phyloP scores from a whole-genome alignment of 1,140 invertebrate genomes.

The Drosophila takahashii region DNA sequence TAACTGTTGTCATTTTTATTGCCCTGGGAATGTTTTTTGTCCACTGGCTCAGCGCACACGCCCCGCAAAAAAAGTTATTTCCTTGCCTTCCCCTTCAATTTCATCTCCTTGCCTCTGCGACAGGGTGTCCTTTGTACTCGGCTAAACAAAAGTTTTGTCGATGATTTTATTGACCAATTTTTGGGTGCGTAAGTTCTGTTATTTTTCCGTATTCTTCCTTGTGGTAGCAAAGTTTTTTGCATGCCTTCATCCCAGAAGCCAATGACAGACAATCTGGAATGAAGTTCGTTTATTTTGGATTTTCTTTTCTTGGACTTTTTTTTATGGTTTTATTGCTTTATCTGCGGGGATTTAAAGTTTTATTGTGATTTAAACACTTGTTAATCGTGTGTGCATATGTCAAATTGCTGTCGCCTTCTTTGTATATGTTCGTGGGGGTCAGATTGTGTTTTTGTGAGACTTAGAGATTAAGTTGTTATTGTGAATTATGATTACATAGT shows the following conservation, averaged over 20 bases:
- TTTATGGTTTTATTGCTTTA: constrained; percentile 76
- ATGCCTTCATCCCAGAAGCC: constrained; percentile 46
- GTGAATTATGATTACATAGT: constrained; percentile 5
- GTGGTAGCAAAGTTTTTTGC: constrained; percentile 61
- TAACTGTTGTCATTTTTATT: constrained; percentile 84
- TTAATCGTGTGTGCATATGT: constrained; percentile 80
- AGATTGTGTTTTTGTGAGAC: constrained; percentile 3
- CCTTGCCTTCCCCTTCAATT: constrained; percentile 19
- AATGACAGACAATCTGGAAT: constrained; percentile 46
- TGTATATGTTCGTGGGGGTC: constrained; percentile 38
- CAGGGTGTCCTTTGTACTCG: constrained; percentile 75
- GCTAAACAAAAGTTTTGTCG: constrained; percentile 76
- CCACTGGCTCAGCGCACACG: constrained; percentile 65
- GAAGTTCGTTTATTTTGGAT: constrained; percentile 51
- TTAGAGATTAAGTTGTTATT: constrained; percentile 47
- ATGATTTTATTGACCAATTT: constrained; percentile 84
- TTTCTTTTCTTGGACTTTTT: constrained; percentile 52
- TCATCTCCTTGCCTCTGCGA: constrained; percentile 19
- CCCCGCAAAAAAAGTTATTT: constrained; percentile 49
- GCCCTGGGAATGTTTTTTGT: constrained; percentile 81
- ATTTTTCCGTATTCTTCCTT: constrained; percentile 29
- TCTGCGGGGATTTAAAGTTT: constrained; percentile 80
- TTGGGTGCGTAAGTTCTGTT: constrained; percentile 74
- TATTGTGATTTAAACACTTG: constrained; percentile 84
- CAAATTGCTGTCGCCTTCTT: constrained; percentile 53